Base-by-base conservation (phyloP, 1,140 invertebrate species). In the Drosophila yakuba region DNA sequence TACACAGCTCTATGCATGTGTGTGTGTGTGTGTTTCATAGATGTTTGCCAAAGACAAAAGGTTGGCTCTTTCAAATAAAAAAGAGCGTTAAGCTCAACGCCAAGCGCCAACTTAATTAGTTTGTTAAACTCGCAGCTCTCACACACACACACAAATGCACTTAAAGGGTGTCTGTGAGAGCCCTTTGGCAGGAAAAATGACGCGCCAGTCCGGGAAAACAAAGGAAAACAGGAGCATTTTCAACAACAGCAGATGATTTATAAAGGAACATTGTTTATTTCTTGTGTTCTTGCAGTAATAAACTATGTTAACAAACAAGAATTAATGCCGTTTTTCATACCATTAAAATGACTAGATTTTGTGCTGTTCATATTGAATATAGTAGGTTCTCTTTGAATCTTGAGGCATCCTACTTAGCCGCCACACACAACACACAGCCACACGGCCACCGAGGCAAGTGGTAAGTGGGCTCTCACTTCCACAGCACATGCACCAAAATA, bases 71-170 rank as follows among this genome's bases (percentile, higher is more conserved):
- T 57, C 36, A 20, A 8, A 52, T 43, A 36, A 35, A 57, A 38
- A 39, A 39, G 36, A 48, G 62, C 62, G 69, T 75, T 79, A 82
- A 79, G 80, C 74, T 47, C 67, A 78, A 71, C 67, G 61, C 74
- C 67, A 35, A 43, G 51, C 38, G 15, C 44, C 64, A 84, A 76
- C 80, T 83, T 83, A 83, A 83, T 83, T 83, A 83, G 80, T 84
- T 84, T 83, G 80, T 80, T 83, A 83, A 76, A 73, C 68, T 73
- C 69, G 56, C 67, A 51, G 71, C 55, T 73, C 54, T 44, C 50
- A 20, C 66, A 45, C 60, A 12, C 45, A 32, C 32, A 20, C 8
- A 44, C n/a, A 17, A 7, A 20, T 8, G 10, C 43, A 66, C 63
- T 62, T 41, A 66, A 62, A 48, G 64, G 48, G 45, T 50, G 63